Percentiles rank a stretch among this genome's conserved stretches.
Evolutionary conservation across 2,113 vertebrate genomes (phyloP).

Genomic region (Vulpes vulpes): DNA sequence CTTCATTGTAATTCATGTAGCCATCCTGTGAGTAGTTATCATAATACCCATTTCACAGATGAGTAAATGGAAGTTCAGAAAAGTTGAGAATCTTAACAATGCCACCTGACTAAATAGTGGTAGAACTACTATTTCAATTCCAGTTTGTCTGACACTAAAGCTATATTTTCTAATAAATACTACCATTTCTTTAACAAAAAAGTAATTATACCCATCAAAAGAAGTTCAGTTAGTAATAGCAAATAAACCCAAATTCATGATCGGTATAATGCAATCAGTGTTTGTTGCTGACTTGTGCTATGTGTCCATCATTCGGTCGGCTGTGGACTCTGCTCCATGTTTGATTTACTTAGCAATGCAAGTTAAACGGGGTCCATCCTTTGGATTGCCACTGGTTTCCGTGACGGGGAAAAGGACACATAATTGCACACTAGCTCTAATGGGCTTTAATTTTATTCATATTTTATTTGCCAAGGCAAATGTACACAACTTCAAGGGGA

Average conservation of each 20-base stretch:
- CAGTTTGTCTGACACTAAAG: background rate
- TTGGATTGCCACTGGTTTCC: background rate
- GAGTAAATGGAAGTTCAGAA: background rate
- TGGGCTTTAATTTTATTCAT: background rate
- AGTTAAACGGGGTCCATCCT: background rate
- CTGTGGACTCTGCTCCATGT: background rate
- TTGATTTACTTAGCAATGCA: slow-evolving; percentile 6
- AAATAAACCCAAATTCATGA: background rate
- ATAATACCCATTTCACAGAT: background rate
- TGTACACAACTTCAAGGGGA: background rate
- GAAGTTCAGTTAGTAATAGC: background rate
- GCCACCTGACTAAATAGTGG: background rate
- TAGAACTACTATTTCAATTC: background rate
- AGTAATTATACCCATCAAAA: background rate
- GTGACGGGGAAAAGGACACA: background rate
- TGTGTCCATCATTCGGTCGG: background rate
- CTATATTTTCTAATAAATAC: background rate
- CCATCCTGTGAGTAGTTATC: background rate
- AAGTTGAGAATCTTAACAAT: background rate
- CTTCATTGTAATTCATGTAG: background rate
- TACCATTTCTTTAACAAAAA: background rate
- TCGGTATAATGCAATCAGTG: background rate
- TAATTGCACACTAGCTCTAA: background rate
- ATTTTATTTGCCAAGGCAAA: background rate
- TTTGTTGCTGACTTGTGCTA: background rate